A percentile compares a stretch with the other conserved stretches of the same genome.
phyloP scores from a whole-genome alignment of 1,140 invertebrate species.

The Tetranychus urticae region DNA sequence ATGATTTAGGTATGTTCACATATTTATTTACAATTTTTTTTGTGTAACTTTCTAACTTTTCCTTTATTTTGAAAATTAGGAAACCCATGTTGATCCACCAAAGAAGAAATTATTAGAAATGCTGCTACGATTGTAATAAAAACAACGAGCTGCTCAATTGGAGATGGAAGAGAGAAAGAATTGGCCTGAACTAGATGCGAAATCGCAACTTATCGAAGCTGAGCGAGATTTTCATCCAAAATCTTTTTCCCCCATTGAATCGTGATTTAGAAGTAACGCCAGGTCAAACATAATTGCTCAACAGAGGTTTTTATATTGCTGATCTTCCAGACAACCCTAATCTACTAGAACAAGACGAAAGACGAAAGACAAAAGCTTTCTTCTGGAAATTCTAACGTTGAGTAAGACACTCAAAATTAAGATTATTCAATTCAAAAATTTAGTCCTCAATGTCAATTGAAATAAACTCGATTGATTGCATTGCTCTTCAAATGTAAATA shows the following conservation, averaged over 20 bases:
- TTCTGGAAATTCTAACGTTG: too few relatives aligned
- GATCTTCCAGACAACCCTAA: not conserved
- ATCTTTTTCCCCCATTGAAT: not conserved
- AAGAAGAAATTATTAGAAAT: not conserved
- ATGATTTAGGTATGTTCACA: not conserved
- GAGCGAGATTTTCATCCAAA: not conserved
- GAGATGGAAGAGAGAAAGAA: not conserved
- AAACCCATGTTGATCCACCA: not conserved
- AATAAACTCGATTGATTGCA: too few relatives aligned
- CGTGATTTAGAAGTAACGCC: not conserved
- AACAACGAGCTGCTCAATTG: not conserved
- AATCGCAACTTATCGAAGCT: not conserved
- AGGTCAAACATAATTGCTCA: not conserved
- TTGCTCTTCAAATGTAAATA: too few relatives aligned
- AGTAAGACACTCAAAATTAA: too few relatives aligned
- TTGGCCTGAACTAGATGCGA: not conserved
- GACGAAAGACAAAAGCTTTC: too few relatives aligned
- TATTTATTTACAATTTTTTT: not conserved
- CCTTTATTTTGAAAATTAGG: not conserved
- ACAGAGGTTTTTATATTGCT: not conserved
- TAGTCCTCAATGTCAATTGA: too few relatives aligned
- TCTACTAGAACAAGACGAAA: too few relatives aligned
- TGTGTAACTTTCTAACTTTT: not conserved
- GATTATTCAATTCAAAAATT: too few relatives aligned
- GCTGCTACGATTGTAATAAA: not conserved